Conservation (phyloP, 2,888 invertebrate genomes). For the Carabus problematicus region DNA sequence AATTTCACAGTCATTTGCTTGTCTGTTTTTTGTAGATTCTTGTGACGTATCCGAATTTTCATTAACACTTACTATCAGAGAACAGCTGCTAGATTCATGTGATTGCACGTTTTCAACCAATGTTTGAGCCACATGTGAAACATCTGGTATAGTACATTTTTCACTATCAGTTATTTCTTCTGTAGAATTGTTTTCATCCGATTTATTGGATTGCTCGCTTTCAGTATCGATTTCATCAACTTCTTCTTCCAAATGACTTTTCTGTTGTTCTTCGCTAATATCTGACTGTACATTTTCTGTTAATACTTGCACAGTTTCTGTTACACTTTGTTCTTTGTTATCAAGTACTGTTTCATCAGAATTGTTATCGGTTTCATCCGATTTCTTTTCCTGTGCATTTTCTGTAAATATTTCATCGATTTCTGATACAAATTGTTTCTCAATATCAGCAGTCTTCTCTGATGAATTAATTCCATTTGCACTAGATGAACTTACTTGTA, state of each 20-base stretch:
- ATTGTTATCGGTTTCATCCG: not conserved
- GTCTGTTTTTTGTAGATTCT: constrained; percentile 3
- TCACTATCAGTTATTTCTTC: constrained; percentile 22
- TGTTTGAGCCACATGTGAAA: constrained; percentile 5
- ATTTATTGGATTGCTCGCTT: not conserved
- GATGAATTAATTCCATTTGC: no score
- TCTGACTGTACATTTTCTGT: no score
- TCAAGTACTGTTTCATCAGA: not conserved
- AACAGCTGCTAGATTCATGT: constrained; percentile 3
- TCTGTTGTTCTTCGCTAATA: no score
- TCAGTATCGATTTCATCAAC: no score
- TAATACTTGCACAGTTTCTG: no score
- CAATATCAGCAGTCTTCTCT: no score
- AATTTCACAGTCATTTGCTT: not conserved
- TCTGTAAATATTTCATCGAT: not conserved
- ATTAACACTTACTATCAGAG: not conserved
- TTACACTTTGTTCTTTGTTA: no score
- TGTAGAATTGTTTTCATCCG: not conserved
- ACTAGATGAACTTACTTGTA: no score
- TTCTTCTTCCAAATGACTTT: no score
- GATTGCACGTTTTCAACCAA: not conserved
- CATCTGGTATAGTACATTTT: not conserved
- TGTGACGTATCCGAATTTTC: constrained; percentile 11
- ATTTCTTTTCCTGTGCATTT: not conserved
- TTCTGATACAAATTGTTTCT: no score